Percentiles rank a stretch among this genome's conserved stretches.
phyloP scores from a whole-genome alignment of 2,888 invertebrate genomes.

The Drosophila dives region DNA sequence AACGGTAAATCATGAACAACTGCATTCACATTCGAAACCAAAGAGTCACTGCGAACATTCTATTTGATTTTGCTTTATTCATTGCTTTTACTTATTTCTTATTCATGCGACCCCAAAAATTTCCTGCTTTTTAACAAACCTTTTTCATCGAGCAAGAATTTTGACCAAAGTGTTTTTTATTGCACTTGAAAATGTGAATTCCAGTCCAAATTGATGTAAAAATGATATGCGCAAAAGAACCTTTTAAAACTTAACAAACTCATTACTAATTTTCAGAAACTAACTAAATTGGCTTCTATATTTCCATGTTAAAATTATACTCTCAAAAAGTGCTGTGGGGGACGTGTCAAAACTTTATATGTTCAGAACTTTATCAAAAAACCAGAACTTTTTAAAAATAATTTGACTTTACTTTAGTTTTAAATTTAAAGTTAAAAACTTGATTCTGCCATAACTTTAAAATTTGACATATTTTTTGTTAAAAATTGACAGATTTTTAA shows the following conservation, averaged over 20 bases:
- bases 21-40: slow-evolving; percentile 5
- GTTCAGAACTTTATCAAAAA: not conserved
- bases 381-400: not conserved
- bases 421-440: not conserved
- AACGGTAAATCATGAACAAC: slow-evolving; percentile 19
- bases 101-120: not conserved
- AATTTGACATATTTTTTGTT: not conserved
- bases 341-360: not conserved
- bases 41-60: no score
- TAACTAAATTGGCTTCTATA: not conserved
- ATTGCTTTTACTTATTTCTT: not conserved
- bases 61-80: not conserved
- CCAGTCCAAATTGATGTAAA: not conserved
- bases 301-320: not conserved
- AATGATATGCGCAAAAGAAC: not conserved
- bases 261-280: no score
- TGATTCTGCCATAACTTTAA: not conserved
- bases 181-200: not conserved
- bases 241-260: not conserved
- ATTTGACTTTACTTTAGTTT: not conserved
- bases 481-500: not conserved
- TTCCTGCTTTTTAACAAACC: not conserved
- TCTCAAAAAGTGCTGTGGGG: not conserved
- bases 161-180: not conserved
- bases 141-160: not conserved